These are phyloP conservation scores for Pyrocoelia pectoralis DNA, from an alignment of 2,888 invertebrate species.

Conservation along the genomic window DNA sequence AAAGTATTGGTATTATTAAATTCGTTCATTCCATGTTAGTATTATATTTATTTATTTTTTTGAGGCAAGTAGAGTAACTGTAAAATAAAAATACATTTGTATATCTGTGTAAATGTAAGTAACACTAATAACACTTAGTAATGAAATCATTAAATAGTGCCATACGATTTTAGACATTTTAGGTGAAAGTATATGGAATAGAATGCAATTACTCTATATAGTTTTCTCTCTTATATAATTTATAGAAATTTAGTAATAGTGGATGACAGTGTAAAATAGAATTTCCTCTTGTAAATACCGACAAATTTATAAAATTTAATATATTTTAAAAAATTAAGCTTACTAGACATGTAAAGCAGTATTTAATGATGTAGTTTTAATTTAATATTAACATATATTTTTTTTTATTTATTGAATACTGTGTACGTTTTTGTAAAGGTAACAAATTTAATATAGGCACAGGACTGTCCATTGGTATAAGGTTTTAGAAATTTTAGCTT, in stretches of 20 bases:
- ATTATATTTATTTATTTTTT: slow-evolving; percentile 1
- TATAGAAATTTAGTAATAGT: slow-evolving; percentile 11
- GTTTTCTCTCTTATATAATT: slow-evolving; percentile 3
- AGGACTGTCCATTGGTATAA: slow-evolving; percentile 16
- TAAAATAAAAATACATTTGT: slow-evolving; percentile 5
- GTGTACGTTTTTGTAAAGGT: slow-evolving; percentile 14
- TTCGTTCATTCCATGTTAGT: slow-evolving; percentile 4
- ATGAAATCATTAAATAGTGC: slow-evolving; percentile 30
- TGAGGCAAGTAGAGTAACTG: neutral
- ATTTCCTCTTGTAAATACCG: neutral
- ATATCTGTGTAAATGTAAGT: slow-evolving; percentile 29
- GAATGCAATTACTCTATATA: slow-evolving; percentile 9
- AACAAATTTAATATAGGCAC: neutral
- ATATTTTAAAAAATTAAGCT: slow-evolving; percentile 5
- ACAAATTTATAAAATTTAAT: slow-evolving; percentile 6
- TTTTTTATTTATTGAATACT: slow-evolving; percentile 15
- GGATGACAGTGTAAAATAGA: slow-evolving; percentile 9
- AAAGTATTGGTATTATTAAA: neutral
- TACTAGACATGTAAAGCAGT: slow-evolving; percentile 9
- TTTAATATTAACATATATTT: slow-evolving; percentile 8
- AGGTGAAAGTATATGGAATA: slow-evolving; percentile 8
- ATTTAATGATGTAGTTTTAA: slow-evolving; percentile 10
- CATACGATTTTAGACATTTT: slow-evolving; percentile 23
- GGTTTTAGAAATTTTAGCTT: slow-evolving; percentile 31
- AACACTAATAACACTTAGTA: slow-evolving; percentile 21